phyloP scores from a whole-genome alignment of 1,140 invertebrate species.

The Acromyrmex charruanus region DNA sequence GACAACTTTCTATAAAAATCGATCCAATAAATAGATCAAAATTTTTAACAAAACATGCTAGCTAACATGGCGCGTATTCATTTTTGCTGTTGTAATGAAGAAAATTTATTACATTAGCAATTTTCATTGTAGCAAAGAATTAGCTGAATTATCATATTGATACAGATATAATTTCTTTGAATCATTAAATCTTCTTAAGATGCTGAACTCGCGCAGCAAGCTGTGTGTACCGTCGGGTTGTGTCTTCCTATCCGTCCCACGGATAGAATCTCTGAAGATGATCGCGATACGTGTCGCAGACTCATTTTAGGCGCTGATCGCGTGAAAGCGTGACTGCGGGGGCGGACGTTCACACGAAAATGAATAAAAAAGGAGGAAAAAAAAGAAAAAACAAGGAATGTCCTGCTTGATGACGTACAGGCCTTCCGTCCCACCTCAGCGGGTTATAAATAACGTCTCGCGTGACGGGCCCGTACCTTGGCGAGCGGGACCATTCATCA shows the following conservation, averaged over 20 bases:
- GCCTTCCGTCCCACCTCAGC: slow-evolving; percentile 46
- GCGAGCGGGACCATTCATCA: slow-evolving; percentile 77
- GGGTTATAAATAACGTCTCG: slow-evolving; percentile 79
- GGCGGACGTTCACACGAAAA: slow-evolving; percentile 23
- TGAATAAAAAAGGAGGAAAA: slow-evolving; percentile 26
- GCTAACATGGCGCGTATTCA: too few species aligned
- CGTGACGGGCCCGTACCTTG: slow-evolving; percentile 77
- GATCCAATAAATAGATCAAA: too few species aligned
- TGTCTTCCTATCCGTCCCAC: not conserved
- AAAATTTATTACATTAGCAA: too few species aligned
- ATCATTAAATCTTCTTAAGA: too few species aligned
- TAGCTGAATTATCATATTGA: too few species aligned
- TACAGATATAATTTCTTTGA: too few species aligned
- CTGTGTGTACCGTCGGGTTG: not conserved
- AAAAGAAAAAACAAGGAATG: slow-evolving; percentile 33
- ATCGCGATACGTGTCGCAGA: slow-evolving; percentile 2
- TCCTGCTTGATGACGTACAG: slow-evolving; percentile 57
- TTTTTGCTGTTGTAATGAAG: too few species aligned
- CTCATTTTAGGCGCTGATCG: slow-evolving; percentile 18
- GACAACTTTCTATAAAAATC: too few species aligned
- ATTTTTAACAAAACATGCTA: too few species aligned
- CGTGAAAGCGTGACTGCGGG: slow-evolving; percentile 12
- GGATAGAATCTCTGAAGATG: slow-evolving; percentile 28
- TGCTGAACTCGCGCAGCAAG: too few species aligned
- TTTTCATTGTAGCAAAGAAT: too few species aligned